A percentile compares a stretch with the other conserved stretches of the same genome.
Evolutionary conservation across 2,797 vertebrate species (phyloP).

Genomic region (Coilia nasus): DNA sequence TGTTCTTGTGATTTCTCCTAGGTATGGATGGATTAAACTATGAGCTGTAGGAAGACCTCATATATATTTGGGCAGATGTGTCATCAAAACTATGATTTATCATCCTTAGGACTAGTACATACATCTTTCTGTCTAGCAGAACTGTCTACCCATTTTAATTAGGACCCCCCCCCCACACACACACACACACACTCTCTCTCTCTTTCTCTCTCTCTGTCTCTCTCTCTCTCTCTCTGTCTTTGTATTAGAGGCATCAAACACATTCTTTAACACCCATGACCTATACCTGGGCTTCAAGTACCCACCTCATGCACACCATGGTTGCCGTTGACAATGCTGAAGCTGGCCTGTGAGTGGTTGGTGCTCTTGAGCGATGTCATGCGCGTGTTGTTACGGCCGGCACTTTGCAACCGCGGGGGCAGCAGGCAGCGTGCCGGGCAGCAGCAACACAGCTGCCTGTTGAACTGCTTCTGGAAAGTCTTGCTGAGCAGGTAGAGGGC

Average conservation of each 20-base stretch:
- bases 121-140: too few relatives aligned
- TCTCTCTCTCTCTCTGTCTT: background rate
- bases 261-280: background rate
- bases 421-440: constrained; percentile 65
- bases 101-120: background rate
- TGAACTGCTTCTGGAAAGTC: constrained; percentile 93
- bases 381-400: constrained; percentile 73
- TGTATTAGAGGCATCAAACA: background rate
- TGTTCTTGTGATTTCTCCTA: background rate
- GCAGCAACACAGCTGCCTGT: constrained; percentile 89
- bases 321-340: constrained; percentile 84
- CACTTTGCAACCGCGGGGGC: constrained; percentile 69
- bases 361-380: constrained; percentile 89
- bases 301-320: constrained; percentile 76
- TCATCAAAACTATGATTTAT: background rate
- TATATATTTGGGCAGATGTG: background rate
- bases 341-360: constrained; percentile 84
- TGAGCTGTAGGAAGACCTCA: background rate
- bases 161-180: background rate
- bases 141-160: too few relatives aligned
- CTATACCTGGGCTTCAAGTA: constrained; percentile 63
- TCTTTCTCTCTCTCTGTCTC: background rate
- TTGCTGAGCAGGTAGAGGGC: constrained; percentile 95
- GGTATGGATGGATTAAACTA: background rate
- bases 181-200: background rate